Conservation (phyloP, 2,113 vertebrate genomes). For the Caranx ignobilis region DNA sequence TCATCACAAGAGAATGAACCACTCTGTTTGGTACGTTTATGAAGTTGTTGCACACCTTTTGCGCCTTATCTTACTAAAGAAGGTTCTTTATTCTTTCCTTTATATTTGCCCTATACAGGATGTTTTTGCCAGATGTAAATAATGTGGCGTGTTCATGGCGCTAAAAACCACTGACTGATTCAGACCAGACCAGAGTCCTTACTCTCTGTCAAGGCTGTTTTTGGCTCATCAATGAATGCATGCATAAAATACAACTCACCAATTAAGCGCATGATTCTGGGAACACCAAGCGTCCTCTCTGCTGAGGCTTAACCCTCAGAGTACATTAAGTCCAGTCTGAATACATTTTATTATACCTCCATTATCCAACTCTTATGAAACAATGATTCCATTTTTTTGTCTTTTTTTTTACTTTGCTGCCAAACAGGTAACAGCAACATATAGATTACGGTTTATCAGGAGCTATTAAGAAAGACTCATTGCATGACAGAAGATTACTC, state of each 20-base stretch:
- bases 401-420: conserved; percentile 18
- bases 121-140: conserved; percentile 62
- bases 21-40: conserved; percentile 49
- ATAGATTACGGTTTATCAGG: conserved; percentile 1
- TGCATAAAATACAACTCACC: conserved; percentile 34
- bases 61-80: conserved; percentile 71
- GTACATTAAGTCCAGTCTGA: conserved; percentile 25
- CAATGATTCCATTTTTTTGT: conserved; percentile 8
- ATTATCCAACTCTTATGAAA: conserved; percentile 16
- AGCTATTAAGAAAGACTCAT: not conserved
- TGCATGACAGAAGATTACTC: not conserved
- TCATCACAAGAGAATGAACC: conserved; percentile 39
- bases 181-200: conserved; percentile 25
- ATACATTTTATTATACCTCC: conserved; percentile 13
- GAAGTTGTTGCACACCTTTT: conserved; percentile 61
- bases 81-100: conserved; percentile 44
- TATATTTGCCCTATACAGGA: conserved; percentile 38
- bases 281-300: conserved; percentile 15
- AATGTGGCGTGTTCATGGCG: conserved; percentile 53
- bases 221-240: conserved; percentile 52
- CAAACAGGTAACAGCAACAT: conserved; percentile 27
- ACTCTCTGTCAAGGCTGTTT: conserved; percentile 34
- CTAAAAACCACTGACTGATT: conserved; percentile 48
- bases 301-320: conserved; percentile 27
- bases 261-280: conserved; percentile 47